Conservation (phyloP, 2,113 vertebrate species). For the Narcine bancroftii region DNA sequence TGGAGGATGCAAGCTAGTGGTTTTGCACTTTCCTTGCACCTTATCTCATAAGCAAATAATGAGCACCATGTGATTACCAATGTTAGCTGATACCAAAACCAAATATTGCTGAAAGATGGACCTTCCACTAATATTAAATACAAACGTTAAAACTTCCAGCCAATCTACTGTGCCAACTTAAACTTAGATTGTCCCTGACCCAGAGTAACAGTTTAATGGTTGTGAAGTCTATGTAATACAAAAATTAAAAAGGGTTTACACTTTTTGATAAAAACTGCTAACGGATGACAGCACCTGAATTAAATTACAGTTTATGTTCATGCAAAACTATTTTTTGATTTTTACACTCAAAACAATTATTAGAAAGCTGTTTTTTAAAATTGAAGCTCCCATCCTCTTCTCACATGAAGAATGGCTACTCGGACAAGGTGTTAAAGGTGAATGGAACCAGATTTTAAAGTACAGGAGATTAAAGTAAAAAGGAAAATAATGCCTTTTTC, state of each 20-base stretch:
- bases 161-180: not conserved
- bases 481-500: not conserved
- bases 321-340: not conserved
- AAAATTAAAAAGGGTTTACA: not conserved
- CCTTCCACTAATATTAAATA: not conserved
- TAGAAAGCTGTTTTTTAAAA: no score
- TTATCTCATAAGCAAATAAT: not conserved
- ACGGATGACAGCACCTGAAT: not conserved
- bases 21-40: no score
- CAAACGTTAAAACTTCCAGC: not conserved
- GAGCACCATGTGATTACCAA: not conserved
- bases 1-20: not conserved
- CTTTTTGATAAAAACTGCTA: not conserved
- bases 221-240: not conserved
- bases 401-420: not conserved
- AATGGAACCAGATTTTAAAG: not conserved
- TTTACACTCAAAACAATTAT: not conserved
- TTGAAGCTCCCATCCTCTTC: no score
- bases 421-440: not conserved
- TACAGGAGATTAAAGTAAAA: not conserved
- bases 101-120: not conserved
- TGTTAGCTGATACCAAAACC: not conserved
- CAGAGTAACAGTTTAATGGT: not conserved
- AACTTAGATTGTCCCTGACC: not conserved
- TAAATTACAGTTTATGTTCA: not conserved